phyloP scores from a whole-genome alignment of 2,888 invertebrate genomes.

The Zootermopsis nevadensis region DNA sequence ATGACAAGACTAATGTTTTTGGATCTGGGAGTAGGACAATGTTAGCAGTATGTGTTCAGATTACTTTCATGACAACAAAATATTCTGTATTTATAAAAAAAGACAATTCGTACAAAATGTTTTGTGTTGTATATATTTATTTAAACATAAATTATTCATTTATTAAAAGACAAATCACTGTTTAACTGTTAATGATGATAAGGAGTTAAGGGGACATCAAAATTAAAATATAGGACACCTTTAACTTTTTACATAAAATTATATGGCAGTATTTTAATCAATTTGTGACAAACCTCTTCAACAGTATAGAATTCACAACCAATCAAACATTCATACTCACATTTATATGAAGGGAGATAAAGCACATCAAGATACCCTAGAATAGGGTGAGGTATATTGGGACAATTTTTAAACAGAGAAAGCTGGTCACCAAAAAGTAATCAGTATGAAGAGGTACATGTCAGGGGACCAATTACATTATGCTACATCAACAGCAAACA shows the following conservation, averaged over 20 bases:
- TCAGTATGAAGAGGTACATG: conserved; percentile 8
- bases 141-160: no score
- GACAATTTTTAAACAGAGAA: conserved; percentile 13
- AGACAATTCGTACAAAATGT: no score
- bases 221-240: no score
- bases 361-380: conserved; percentile 31
- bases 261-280: background rate
- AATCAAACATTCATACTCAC: conserved; percentile 33
- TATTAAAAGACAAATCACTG: no score
- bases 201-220: no score
- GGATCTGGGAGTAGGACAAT: no score
- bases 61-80: no score
- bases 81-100: no score
- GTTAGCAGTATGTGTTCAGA: no score
- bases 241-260: background rate
- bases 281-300: conserved; percentile 24
- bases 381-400: background rate
- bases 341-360: conserved; percentile 21
- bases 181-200: no score
- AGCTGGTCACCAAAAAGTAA: conserved; percentile 7
- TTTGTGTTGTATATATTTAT: no score
- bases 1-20: no score
- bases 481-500: conserved; percentile 49
- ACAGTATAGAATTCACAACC: background rate
- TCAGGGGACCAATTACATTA: conserved; percentile 39